A percentile compares a stretch with the other conserved stretches of the same genome.
phyloP scores from a whole-genome alignment of 2,797 vertebrate genomes.

The Dromococcyx pavoninus region DNA sequence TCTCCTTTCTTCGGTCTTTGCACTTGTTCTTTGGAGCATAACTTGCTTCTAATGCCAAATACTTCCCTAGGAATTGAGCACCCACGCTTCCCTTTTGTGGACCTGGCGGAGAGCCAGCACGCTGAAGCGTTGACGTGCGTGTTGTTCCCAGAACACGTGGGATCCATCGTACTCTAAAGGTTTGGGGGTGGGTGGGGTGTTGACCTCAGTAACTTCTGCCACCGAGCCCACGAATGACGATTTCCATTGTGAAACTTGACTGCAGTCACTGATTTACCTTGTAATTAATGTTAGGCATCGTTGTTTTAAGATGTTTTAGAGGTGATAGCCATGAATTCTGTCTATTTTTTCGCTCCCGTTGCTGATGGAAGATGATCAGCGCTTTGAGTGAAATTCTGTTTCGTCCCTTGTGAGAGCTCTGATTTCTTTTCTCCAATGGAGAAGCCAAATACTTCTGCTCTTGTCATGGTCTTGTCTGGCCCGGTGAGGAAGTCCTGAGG shows the following conservation, averaged over 20 bases:
- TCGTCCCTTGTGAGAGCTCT: background rate
- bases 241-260: background rate
- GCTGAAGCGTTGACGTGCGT: fast-evolving
- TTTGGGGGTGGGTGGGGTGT: background rate
- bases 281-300: background rate
- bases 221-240: background rate
- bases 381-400: background rate
- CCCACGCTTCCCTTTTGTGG: background rate
- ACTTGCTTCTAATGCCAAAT: constrained; percentile 57
- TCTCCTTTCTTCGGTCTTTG: constrained; percentile 29
- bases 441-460: background rate
- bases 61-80: background rate
- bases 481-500: background rate
- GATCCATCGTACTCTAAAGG: background rate
- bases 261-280: background rate
- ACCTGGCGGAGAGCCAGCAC: background rate
- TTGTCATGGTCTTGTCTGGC: background rate
- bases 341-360: fast-evolving
- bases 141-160: background rate
- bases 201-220: background rate
- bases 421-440: constrained; percentile 53
- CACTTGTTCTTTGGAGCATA: constrained; percentile 27
- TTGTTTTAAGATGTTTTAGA: background rate
- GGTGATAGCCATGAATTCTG: background rate
- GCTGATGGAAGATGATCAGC: background rate